Conservation (phyloP, 2,888 invertebrate species). For the Pristionchus entomophagus region DNA sequence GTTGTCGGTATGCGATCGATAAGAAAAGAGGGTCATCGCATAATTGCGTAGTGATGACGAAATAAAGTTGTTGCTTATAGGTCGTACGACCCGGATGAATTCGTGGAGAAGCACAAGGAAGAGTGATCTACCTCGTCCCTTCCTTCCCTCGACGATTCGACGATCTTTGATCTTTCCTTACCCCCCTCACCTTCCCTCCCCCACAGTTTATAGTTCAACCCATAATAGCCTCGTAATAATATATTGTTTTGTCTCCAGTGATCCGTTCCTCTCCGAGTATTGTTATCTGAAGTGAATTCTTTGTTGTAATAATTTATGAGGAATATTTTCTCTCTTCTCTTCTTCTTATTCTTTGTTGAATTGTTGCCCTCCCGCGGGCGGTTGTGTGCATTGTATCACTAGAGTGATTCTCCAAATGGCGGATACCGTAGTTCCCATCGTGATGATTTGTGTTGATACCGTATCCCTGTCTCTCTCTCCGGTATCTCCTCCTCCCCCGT, state of each 20-base stretch:
- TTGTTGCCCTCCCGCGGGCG: background rate
- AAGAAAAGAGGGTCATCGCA: background rate
- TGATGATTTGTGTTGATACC: background rate
- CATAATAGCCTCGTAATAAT: background rate
- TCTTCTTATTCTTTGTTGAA: background rate
- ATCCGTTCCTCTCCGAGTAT: background rate
- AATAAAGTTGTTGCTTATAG: background rate
- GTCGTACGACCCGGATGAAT: background rate
- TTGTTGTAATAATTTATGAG: background rate
- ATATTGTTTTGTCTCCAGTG: background rate
- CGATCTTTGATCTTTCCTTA: background rate
- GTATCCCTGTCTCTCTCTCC: background rate
- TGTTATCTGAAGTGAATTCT: background rate
- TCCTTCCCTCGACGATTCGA: background rate
- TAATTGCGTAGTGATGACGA: background rate
- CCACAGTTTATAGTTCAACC: background rate
- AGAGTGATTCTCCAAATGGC: background rate
- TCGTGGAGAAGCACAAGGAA: slow-evolving; percentile 1
- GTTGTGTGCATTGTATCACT: background rate
- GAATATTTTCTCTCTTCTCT: background rate
- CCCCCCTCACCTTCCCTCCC: background rate
- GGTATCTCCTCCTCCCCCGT: background rate
- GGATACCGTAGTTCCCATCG: background rate
- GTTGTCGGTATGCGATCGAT: background rate
- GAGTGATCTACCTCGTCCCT: background rate